Conservation (phyloP, 1,140 invertebrate genomes). For the Thaumetopoea pityocampa region DNA sequence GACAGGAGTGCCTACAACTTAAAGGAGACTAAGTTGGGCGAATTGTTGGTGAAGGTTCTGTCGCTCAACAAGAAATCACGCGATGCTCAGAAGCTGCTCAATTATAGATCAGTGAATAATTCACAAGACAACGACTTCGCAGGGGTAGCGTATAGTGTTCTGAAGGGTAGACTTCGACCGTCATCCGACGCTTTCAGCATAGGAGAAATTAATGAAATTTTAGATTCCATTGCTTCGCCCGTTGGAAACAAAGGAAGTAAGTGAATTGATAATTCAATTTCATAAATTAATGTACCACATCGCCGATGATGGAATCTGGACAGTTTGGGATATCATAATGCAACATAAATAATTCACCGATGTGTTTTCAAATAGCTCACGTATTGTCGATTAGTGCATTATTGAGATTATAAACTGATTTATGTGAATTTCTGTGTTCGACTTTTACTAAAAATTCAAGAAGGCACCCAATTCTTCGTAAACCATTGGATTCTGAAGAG, state of each 20-base stretch:
- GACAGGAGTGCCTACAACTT: constrained; percentile 57
- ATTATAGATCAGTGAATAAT: constrained; percentile 38
- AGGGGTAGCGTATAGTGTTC: constrained; percentile 40
- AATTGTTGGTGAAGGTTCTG: constrained; percentile 45
- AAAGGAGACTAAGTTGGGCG: constrained; percentile 51
- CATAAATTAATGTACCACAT: too few species aligned
- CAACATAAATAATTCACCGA: too few species aligned
- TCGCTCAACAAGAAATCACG: constrained; percentile 39
- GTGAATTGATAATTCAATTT: constrained; percentile 14
- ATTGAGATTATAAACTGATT: too few species aligned
- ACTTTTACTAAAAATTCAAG: too few species aligned
- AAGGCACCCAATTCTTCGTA: too few species aligned
- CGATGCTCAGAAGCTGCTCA: constrained; percentile 42
- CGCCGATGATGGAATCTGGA: too few species aligned
- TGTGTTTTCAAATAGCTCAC: too few species aligned
- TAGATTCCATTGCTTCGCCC: constrained; percentile 47
- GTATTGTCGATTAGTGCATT: too few species aligned
- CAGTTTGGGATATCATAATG: too few species aligned
- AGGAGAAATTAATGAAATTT: constrained; percentile 42
- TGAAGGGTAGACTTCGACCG: constrained; percentile 37
- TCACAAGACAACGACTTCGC: constrained; percentile 46
- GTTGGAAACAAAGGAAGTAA: constrained; percentile 49
- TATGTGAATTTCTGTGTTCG: too few species aligned
- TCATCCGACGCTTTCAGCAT: constrained; percentile 32
- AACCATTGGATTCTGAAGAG: too few species aligned